Evolutionary conservation across 2,113 vertebrate genomes (phyloP), one percentile per base, ranked within the genome.

Genomic region (Anguilla rostrata): DNA sequence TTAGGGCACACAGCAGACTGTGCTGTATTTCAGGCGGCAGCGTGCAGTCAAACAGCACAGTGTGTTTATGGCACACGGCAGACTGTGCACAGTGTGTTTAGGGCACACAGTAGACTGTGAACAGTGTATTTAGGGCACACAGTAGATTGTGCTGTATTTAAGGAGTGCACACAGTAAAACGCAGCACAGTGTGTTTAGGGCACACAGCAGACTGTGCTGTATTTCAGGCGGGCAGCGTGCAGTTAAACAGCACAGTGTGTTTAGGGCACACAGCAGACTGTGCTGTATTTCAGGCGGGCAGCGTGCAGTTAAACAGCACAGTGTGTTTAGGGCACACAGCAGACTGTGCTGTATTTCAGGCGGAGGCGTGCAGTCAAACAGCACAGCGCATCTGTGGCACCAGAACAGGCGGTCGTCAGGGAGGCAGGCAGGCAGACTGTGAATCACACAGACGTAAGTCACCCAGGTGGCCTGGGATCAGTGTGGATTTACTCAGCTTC

Each of bases 381-480:
- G 60, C 60, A 3, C 60, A 66, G 60, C 8, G 20, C 22, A 26
- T 26, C 60, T 26, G 60, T 22, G 20, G 60, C 60, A 66, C 18
- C 20, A 66, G 60, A 22, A 2, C 8, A 26, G 22, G 60, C 60
- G 22, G 60, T 6, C 22, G 60, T 66, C 56, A 26, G 60, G 60
- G 60, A 20, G 8, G 3, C 60, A 66, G 57, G 57, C 57, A 60
- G 18, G 8, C 60, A 66, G 60, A 66, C 60, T 26, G 60, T 66
- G 60, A 66, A 66, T 66, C 60, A 66, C 60, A 66, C 60, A 66
- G 60, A 26, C 22, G 22, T 66, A 66, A 66, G 20, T 66, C 60
- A 66, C 60, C 60, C 60, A 66, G 60, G 60, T 66, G 60, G 60
- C 60, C 60, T 66, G 60, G 60, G 60, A 66, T 66, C 60, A 66